Conservation (phyloP, 2,888 invertebrate genomes). For the Mylabris sibirica region DNA sequence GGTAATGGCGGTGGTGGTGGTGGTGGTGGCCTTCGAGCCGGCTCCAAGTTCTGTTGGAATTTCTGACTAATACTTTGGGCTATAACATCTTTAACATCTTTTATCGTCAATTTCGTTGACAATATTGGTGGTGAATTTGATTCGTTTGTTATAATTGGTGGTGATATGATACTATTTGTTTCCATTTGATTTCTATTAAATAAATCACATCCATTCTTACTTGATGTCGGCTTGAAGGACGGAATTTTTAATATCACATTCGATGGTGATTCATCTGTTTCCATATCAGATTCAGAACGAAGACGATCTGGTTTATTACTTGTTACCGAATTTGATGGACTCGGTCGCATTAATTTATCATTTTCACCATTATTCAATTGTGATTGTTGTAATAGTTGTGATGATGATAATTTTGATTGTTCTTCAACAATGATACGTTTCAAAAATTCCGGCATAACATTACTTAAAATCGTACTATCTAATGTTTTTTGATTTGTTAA, state of each 20-base stretch:
- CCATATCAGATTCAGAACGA: conserved; percentile 58
- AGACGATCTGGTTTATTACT: conserved; percentile 48
- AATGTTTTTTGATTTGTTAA: conserved; percentile 51
- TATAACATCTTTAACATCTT: conserved; percentile 92
- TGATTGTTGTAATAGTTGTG: conserved; percentile 41
- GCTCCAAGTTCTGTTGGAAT: conserved; percentile 68
- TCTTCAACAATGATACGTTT: conserved; percentile 33
- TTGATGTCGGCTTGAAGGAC: conserved; percentile 78
- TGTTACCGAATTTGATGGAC: conserved; percentile 60
- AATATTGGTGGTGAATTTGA: conserved; percentile 66
- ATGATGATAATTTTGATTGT: conserved; percentile 45
- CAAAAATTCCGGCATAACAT: conserved; percentile 64
- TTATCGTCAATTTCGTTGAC: conserved; percentile 71
- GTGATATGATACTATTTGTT: conserved; percentile 58
- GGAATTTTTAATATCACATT: conserved; percentile 91
- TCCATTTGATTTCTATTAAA: conserved; percentile 52
- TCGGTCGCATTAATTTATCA: conserved; percentile 55
- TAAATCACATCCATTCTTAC: conserved; percentile 63
- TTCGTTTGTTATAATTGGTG: conserved; percentile 62
- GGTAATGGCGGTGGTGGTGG: conserved; percentile 31
- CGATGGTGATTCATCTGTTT: conserved; percentile 67
- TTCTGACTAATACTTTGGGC: conserved; percentile 91
- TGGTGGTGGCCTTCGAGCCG: conserved; percentile 52
- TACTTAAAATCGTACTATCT: conserved; percentile 57
- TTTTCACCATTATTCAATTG: conserved; percentile 54